phyloP scores from a whole-genome alignment of 2,113 vertebrate genomes.

The Sterrhoptilus dennistouni region DNA sequence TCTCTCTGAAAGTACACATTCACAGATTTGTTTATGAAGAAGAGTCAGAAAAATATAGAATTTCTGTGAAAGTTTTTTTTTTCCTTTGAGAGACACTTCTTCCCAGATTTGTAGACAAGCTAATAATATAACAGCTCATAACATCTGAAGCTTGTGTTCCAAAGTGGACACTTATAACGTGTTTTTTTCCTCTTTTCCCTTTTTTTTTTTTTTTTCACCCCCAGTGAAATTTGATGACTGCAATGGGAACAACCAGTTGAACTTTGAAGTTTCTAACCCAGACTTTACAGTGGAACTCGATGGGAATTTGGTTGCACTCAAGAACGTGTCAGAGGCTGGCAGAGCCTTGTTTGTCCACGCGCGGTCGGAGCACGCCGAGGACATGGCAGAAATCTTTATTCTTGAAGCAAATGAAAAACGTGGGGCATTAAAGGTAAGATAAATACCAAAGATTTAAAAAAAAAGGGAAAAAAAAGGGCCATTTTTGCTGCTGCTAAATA shows the following conservation, averaged over 20 bases:
- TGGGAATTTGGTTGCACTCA: constrained; percentile 78
- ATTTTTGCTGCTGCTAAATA: neutral
- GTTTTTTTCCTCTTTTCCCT: too few species aligned
- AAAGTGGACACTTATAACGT: neutral
- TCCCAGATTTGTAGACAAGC: neutral
- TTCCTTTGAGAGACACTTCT: neutral
- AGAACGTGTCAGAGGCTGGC: constrained; percentile 73
- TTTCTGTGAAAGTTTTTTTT: neutral
- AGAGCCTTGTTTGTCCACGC: constrained; percentile 84
- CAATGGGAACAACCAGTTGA: constrained; percentile 83
- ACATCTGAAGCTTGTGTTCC: neutral
- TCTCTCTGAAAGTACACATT: neutral
- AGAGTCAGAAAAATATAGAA: neutral
- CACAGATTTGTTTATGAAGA: neutral
- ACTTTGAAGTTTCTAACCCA: constrained; percentile 88
- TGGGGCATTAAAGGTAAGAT: constrained; percentile 80
- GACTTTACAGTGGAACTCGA: constrained; percentile 84
- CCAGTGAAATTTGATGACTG: constrained; percentile 93
- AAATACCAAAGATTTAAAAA: neutral
- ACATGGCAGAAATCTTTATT: constrained; percentile 86
- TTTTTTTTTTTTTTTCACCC: rapidly evolving
- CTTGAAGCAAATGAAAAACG: constrained; percentile 69
- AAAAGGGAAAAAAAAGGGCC: neutral
- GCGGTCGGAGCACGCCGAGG: constrained; percentile 78
- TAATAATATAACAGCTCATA: neutral